Percentiles rank a stretch among this genome's conserved stretches.
Conservation (phyloP, 2,888 invertebrate genomes). For the Hypomecis punctinalis region DNA sequence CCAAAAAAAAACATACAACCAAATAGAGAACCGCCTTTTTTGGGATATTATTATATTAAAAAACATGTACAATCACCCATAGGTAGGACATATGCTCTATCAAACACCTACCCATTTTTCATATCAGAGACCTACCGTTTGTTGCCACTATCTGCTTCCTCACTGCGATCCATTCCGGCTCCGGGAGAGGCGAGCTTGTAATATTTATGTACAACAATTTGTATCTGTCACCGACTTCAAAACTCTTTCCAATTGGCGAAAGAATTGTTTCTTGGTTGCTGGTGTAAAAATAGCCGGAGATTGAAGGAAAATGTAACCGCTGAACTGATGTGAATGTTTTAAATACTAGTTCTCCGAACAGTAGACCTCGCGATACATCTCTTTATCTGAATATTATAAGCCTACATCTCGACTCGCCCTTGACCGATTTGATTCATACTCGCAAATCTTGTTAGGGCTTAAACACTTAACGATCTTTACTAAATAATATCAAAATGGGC, state of each 20-base stretch:
- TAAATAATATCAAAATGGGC: too few relatives aligned
- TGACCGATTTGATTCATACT: too few relatives aligned
- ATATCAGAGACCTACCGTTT: conserved; percentile 8
- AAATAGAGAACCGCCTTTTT: too few relatives aligned
- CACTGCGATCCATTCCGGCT: conserved; percentile 46
- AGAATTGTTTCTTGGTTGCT: conserved; percentile 65
- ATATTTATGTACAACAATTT: conserved; percentile 67
- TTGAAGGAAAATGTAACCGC: conserved; percentile 13
- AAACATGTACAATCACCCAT: too few relatives aligned
- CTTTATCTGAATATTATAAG: too few relatives aligned
- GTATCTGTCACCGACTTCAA: conserved; percentile 63
- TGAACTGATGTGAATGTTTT: not conserved
- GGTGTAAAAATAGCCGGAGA: conserved; percentile 61
- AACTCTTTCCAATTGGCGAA: conserved; percentile 75
- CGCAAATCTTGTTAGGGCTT: too few relatives aligned
- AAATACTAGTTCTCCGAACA: too few relatives aligned
- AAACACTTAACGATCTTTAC: too few relatives aligned
- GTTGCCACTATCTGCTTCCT: conserved; percentile 31
- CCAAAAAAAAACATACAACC: too few relatives aligned
- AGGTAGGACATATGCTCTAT: not conserved
- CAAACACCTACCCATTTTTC: conserved; percentile 3
- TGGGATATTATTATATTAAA: too few relatives aligned
- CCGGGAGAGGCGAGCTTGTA: conserved; percentile 40
- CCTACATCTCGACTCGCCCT: too few relatives aligned
- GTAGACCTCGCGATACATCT: too few relatives aligned